Conservation (phyloP, 2,113 vertebrate genomes). For the Oncorhynchus masou region DNA sequence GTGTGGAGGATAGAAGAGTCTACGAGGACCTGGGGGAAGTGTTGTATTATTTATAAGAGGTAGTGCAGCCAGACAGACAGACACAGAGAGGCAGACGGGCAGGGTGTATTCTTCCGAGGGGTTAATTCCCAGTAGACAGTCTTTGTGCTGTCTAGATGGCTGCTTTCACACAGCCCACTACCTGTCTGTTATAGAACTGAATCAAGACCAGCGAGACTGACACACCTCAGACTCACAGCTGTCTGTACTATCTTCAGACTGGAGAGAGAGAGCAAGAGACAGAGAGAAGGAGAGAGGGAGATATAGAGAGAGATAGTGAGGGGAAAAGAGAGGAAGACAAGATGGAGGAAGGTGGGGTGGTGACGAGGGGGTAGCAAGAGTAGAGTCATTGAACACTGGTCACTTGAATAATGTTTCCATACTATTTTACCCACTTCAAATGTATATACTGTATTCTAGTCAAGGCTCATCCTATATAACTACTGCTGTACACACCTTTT, state of each 20-base stretch:
- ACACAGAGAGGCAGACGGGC: constrained; percentile 43
- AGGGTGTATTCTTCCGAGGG: constrained; percentile 51
- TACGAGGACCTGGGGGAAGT: constrained; percentile 33
- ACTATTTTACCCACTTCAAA: too few relatives aligned
- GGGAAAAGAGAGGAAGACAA: too few relatives aligned
- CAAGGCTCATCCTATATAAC: too few relatives aligned
- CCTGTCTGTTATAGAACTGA: constrained; percentile 39
- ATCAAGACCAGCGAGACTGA: constrained; percentile 1
- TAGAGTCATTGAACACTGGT: too few relatives aligned
- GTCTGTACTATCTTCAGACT: neutral
- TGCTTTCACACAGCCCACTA: constrained; percentile 52
- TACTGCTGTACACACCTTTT: too few relatives aligned
- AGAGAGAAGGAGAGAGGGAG: too few relatives aligned
- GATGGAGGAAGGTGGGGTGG: too few relatives aligned
- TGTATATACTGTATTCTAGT: too few relatives aligned
- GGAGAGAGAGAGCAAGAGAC: neutral
- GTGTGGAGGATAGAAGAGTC: constrained; percentile 41
- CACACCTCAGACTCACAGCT: constrained; percentile 5
- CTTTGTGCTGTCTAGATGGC: constrained; percentile 66
- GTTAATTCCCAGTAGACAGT: constrained; percentile 63
- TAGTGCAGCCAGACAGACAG: constrained; percentile 41
- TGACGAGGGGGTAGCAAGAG: too few relatives aligned
- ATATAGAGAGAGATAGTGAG: too few relatives aligned
- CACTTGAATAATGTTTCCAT: too few relatives aligned
- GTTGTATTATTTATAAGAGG: constrained; percentile 72